Evolutionary conservation across 2,113 vertebrate species (phyloP).

Genomic region (Scalopus aquaticus): DNA sequence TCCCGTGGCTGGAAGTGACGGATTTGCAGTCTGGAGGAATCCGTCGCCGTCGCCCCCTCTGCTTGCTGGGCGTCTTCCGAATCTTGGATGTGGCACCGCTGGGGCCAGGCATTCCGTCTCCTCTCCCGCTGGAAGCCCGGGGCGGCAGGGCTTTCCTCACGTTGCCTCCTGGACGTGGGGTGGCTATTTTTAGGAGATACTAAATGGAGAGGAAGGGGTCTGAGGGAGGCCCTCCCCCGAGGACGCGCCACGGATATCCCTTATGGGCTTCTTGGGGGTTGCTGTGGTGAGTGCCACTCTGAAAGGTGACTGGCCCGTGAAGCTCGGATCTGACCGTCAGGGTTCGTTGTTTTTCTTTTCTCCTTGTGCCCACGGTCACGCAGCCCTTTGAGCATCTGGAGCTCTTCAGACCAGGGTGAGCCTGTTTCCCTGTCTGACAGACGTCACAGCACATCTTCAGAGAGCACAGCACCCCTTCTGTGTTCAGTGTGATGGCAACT

Average conservation of each 20-base stretch:
- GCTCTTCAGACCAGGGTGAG: neutral
- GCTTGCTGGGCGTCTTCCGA: neutral
- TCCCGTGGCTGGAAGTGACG: neutral
- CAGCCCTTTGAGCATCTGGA: neutral
- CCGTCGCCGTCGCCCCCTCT: neutral
- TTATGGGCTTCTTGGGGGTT: neutral
- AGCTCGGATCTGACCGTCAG: neutral
- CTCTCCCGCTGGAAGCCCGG: neutral
- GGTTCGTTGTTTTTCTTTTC: neutral
- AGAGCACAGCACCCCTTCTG: too few species aligned
- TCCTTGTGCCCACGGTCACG: neutral
- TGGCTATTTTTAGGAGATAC: neutral
- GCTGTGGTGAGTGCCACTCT: neutral
- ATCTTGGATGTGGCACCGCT: neutral
- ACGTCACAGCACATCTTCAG: neutral
- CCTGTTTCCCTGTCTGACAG: neutral
- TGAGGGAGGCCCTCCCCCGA: neutral
- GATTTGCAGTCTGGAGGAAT: neutral
- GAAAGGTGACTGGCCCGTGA: neutral
- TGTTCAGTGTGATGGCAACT: neutral
- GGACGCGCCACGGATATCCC: neutral
- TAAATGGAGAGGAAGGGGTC: neutral
- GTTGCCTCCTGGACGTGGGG: neutral
- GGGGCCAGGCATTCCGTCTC: neutral
- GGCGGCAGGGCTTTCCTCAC: neutral